Percentiles rank a stretch among this genome's conserved stretches.
phyloP scores from a whole-genome alignment of 53 echinoderm and acorn worm genomes.

The Astropecten irregularis region DNA sequence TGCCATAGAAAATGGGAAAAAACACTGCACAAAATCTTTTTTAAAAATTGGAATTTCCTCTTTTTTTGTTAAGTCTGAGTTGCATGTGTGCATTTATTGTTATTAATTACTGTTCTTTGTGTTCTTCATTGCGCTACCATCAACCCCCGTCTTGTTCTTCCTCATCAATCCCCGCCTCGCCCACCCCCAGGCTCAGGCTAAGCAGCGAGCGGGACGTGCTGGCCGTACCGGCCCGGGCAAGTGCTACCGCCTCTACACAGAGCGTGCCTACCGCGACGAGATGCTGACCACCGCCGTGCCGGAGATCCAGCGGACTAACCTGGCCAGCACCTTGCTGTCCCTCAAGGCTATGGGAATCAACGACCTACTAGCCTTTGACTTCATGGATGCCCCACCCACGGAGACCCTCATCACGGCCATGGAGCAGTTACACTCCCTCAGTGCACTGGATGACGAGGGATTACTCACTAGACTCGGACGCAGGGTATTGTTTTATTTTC shows the following conservation, averaged over 20 bases:
- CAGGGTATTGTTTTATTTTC: no score
- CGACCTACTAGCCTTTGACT: slow-evolving; percentile 94
- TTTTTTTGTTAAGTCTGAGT: no score
- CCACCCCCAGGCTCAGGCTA: slow-evolving; percentile 82
- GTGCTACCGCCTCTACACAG: slow-evolving; percentile 88
- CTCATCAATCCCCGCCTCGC: neutral
- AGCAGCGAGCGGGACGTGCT: slow-evolving; percentile 90
- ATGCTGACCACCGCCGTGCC: slow-evolving; percentile 99
- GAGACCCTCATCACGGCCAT: slow-evolving; percentile 99
- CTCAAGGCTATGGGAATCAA: slow-evolving; percentile 99
- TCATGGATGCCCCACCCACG: slow-evolving; percentile 98
- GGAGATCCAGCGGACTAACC: slow-evolving; percentile 97
- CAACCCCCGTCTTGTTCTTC: neutral
- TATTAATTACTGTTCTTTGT: no score
- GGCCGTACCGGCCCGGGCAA: slow-evolving; percentile 90
- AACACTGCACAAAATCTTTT: no score
- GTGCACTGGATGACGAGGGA: slow-evolving; percentile 97
- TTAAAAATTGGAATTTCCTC: no score
- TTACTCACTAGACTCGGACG: slow-evolving; percentile 95
- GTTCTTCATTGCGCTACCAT: no score
- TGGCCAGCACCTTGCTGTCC: slow-evolving; percentile 87
- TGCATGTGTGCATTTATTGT: no score
- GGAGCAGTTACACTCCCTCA: slow-evolving; percentile 98
- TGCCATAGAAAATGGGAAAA: no score
- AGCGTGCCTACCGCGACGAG: slow-evolving; percentile 94